These are phyloP conservation scores for Cosmia pyralina DNA, from an alignment of 2,888 invertebrate genomes.

Conservation along the genomic window DNA sequence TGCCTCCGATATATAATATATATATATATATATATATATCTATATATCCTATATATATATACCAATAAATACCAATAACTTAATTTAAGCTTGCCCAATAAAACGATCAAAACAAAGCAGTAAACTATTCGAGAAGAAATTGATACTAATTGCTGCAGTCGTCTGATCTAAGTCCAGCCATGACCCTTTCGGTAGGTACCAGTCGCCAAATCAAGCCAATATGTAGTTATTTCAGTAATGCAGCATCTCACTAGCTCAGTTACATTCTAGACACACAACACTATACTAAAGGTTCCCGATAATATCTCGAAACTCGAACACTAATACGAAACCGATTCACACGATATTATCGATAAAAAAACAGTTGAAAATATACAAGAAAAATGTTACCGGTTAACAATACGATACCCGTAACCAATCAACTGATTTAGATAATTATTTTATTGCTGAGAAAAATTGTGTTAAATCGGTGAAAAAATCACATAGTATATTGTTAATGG, in stretches of 20 bases:
- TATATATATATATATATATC: too few species aligned
- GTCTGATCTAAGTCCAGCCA: slow-evolving; percentile 44
- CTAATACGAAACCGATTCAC: slow-evolving; percentile 54
- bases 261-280: slow-evolving; percentile 61
- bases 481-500: slow-evolving; percentile 40
- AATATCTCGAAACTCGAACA: slow-evolving; percentile 52
- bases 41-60: too few species aligned
- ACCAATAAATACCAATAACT: too few species aligned
- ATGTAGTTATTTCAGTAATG: slow-evolving; percentile 75
- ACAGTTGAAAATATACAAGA: slow-evolving; percentile 46
- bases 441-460: slow-evolving; percentile 58
- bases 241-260: slow-evolving; percentile 69
- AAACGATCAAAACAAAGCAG: slow-evolving; percentile 27
- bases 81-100: not conserved
- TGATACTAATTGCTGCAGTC: slow-evolving; percentile 55
- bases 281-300: slow-evolving; percentile 48
- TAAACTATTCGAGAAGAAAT: slow-evolving; percentile 58
- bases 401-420: slow-evolving; percentile 57
- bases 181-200: slow-evolving; percentile 43
- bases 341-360: slow-evolving; percentile 58
- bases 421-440: slow-evolving; percentile 66
- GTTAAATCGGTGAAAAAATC: slow-evolving; percentile 49
- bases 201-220: slow-evolving; percentile 64
- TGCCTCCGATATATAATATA: too few species aligned
- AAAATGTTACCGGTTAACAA: slow-evolving; percentile 55